Evolutionary conservation across 2,113 vertebrate genomes (phyloP), one percentile per base, ranked within the genome.

Genomic region (Dasyprocta punctata): DNA sequence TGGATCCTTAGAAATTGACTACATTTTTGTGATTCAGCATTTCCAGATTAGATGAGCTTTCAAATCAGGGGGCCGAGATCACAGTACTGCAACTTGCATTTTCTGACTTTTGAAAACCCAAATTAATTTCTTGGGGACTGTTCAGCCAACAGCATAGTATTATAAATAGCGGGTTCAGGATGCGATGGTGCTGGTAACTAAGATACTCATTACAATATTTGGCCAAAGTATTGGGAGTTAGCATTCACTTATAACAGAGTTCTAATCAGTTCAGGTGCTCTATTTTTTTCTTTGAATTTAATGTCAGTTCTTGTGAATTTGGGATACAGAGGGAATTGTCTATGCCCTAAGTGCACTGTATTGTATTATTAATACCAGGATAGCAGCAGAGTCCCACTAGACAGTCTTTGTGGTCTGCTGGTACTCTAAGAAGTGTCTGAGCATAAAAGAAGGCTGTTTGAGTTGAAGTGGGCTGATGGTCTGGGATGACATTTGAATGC

Each of bases 331-430:
- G 96, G 58, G 94, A 97, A 97, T 97, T 47, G 26, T 97, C 95
- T 93, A 26, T 98, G 97, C 94, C 87, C 3, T 93, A 97, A 98
- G 93, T 96, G 82, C 77, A 97, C 97, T 98, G 47, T 98, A 96
- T 98, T 99, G 98, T 98, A 98, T 98, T 98, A 99, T 98, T 99
- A 98, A 98, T 98, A 98, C 97, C 94, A 98, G 98, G 97, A 98
- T 75, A 98, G 98, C 95, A 98, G 97, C 97, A 7, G 63, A 98
- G 97, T 98, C 98, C 98, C 98, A 95, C 95, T 98, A 97, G 98
- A 98, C 85, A 4, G 96, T 98, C 98, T 99, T 98, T 99, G 98
- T 98, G 98, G 98, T 97, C 96, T 38, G 41, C n/a, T 96, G 97
- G 97, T 98, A 96, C 98, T 98, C 96, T 98, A 96, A 98, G 98